Conservation (phyloP, 2,888 invertebrate species). For the Lottia gigantea region DNA sequence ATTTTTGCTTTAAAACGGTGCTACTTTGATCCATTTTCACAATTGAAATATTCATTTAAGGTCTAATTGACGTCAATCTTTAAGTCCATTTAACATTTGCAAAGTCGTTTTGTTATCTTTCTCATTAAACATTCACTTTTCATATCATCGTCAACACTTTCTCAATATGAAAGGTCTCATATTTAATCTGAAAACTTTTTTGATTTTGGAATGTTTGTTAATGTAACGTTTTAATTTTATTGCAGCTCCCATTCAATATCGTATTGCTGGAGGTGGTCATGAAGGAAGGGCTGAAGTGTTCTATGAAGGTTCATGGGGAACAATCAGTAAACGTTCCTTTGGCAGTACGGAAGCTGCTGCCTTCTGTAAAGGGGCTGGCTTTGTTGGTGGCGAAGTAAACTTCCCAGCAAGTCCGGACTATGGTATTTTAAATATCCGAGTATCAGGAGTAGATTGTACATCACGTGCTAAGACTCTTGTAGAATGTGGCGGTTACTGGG, state of each 20-base stretch:
- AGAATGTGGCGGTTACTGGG: slow-evolving; percentile 71
- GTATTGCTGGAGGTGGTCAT: slow-evolving; percentile 34
- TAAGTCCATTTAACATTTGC: no score
- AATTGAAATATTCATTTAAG: no score
- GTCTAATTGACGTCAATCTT: no score
- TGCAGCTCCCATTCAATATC: slow-evolving; percentile 45
- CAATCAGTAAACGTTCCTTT: slow-evolving; percentile 41
- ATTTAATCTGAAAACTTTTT: no score
- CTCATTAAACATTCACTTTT: no score
- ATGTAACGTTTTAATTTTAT: neutral
- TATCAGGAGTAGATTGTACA: slow-evolving; percentile 78
- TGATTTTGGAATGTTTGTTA: no score
- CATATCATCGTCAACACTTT: no score
- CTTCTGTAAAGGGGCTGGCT: slow-evolving; percentile 46
- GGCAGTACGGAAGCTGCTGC: slow-evolving; percentile 42
- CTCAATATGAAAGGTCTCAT: no score
- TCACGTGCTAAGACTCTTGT: slow-evolving; percentile 78
- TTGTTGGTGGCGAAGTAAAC: slow-evolving; percentile 37
- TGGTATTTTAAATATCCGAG: slow-evolving; percentile 59
- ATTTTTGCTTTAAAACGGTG: no score
- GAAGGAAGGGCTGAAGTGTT: slow-evolving; percentile 50
- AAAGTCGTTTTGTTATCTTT: no score
- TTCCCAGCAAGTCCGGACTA: slow-evolving; percentile 24
- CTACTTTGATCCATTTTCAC: no score
- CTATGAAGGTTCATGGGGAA: slow-evolving; percentile 45